Percentiles rank a stretch among this genome's conserved stretches.
Conservation (phyloP, 1,140 invertebrate genomes). For the Drosophila persimilis region DNA sequence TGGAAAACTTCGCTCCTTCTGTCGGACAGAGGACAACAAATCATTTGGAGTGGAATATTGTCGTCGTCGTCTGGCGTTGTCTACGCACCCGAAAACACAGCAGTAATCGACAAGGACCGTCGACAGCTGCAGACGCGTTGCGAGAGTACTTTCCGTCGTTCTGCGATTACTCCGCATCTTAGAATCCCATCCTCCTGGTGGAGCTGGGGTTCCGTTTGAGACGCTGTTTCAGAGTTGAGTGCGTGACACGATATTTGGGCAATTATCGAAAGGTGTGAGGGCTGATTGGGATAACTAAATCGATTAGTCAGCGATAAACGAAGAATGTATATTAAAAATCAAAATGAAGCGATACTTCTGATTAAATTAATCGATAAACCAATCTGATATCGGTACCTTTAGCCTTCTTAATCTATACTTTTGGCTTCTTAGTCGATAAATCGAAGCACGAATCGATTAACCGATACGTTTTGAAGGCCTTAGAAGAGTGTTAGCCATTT, state of each 20-base stretch:
- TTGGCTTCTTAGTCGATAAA: too few species aligned
- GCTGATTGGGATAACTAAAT: too few species aligned
- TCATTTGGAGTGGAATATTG: conserved; percentile 65
- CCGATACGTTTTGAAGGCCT: not conserved
- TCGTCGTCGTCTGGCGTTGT: conserved; percentile 36
- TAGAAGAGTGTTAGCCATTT: too few species aligned
- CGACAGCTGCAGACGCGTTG: conserved; percentile 23
- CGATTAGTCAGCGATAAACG: too few species aligned
- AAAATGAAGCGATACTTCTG: too few species aligned
- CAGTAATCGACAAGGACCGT: conserved; percentile 7
- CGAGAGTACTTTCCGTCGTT: not conserved
- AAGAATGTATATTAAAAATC: too few species aligned
- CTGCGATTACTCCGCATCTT: not conserved
- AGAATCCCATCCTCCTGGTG: too few species aligned
- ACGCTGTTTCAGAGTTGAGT: not conserved
- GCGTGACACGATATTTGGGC: conserved; percentile 3
- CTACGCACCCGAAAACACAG: conserved; percentile 52
- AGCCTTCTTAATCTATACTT: too few species aligned
- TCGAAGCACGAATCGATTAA: too few species aligned
- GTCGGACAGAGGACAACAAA: conserved; percentile 56
- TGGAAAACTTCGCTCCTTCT: conserved; percentile 46
- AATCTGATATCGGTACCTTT: too few species aligned
- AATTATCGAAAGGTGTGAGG: not conserved
- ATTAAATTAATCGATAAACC: too few species aligned
- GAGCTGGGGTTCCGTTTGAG: too few species aligned